Base-by-base conservation (phyloP, 2,113 vertebrate species). In the Corydoras sp. region DNA sequence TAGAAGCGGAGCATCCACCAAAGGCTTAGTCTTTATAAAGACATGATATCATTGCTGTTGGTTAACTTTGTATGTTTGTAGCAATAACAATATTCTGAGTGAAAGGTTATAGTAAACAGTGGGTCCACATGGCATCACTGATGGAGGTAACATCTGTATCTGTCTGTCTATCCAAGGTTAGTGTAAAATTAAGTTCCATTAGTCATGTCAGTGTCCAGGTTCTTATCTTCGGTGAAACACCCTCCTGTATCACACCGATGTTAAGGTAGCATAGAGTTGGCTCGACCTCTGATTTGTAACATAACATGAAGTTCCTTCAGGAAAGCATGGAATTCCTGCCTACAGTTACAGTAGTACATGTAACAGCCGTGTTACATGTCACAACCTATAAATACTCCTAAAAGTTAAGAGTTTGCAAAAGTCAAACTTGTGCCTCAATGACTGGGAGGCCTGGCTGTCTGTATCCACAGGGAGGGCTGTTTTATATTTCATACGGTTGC, bases 401-500 rank as follows among this genome's bases (percentile, higher is more conserved):
- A 51, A 51, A 55, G 24, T 50, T 31, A 58, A 69, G 65, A 67
- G 62, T 69, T 77, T 68, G 9, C 62, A 69, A n/a, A 43, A 71
- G 72, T 75, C 9, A 9, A 32, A 56, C 49, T 53, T 62, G 63
- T 63, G 68, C 24, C 67, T 59, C 50, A 61, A 24, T n/a, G 65
- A 64, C 62, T 62, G 68, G 35, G 60, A 72, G 75, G 68, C 70
- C 65, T 59, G 69, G 58, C 69, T 66, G 73, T 62, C 74, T 68
- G 18, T 24, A 54, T 65, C 62, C 51, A 50, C 31, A 65, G 73
- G 79, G 65, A 75, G 55, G 79, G 72, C 48, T 76, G 69, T 61
- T 80, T 77, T 66, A 81, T 77, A 73, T 81, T 78, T 83, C 69
- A 83, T 75, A 68, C 62, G 58, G 53, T 62, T 55, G 43, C 71